A percentile compares a stretch with the other conserved stretches of the same genome.
These are phyloP conservation scores for Drosophila leontia DNA, from an alignment of 1,140 invertebrate genomes.

Conservation along the genomic window DNA sequence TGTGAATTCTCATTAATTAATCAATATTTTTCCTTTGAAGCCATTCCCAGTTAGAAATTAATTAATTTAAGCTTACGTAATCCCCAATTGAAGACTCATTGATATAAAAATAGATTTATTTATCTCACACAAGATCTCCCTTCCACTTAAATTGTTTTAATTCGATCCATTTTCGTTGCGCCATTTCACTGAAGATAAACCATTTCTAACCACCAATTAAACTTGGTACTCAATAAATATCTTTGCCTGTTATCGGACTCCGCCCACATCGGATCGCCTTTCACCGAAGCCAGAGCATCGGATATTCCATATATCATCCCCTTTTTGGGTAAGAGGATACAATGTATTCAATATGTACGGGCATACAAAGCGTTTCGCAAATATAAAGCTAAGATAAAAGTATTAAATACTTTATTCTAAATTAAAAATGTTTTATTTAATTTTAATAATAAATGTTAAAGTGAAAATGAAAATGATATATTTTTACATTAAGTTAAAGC, in stretches of 20 bases:
- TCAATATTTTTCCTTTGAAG: background rate
- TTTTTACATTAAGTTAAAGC: too few species aligned
- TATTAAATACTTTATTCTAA: too few species aligned
- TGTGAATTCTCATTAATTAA: background rate
- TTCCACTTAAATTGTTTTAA: constrained; percentile 13
- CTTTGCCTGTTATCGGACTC: constrained; percentile 40
- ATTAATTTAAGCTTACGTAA: constrained; percentile 3
- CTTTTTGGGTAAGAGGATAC: constrained; percentile 29
- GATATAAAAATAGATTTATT: constrained; percentile 12
- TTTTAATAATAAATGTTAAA: too few species aligned
- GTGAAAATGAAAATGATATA: too few species aligned
- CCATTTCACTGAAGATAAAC: constrained; percentile 36
- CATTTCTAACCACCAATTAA: constrained; percentile 47
- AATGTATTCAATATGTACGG: constrained; percentile 29
- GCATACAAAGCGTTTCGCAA: constrained; percentile 25
- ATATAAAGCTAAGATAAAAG: background rate
- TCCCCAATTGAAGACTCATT: constrained; percentile 19
- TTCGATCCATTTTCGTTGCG: constrained; percentile 20
- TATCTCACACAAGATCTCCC: constrained; percentile 26
- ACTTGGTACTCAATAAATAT: constrained; percentile 31
- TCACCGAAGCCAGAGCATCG: constrained; percentile 51
- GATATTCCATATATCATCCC: constrained; percentile 52
- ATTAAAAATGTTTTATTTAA: too few species aligned
- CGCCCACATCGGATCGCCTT: constrained; percentile 48
- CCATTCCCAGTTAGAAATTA: background rate